Evolutionary conservation across 2,797 vertebrate species (phyloP), one percentile per base, ranked within the genome.

Genomic region (Tarsius wallacei): DNA sequence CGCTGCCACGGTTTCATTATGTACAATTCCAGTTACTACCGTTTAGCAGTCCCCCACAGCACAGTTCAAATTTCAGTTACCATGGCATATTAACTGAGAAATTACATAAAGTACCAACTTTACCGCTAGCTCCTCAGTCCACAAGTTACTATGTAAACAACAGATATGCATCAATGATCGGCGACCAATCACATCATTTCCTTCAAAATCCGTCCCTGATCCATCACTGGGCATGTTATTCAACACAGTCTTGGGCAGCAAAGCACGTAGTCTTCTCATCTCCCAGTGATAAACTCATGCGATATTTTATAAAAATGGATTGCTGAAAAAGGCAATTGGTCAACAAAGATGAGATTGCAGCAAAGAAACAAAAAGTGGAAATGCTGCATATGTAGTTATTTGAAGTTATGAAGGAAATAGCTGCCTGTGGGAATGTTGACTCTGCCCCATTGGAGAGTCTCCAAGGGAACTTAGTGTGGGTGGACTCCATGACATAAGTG

Each of bases 351-450:
- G 51, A 76, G 28, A 87, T 47, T 22, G 12, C n/a, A 76, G 21
- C n/a, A 68, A 81, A 93, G 61, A 78, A 93, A 63, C 22, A 86
- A 51, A 85, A 87, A 47, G 22, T n/a, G 49, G 42, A n/a, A 36
- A 22, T 51, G 4, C 7, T 74, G 22, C 42, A 57, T 64, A 33
- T 49, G 24, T 66, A 71, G 61, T 83, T 47, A 42, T 42, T 42
- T 31, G 2, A 24, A 85, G n/a, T 53, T 64, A 51, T 47, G 28
- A 16, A 74, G 53, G n/a, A 80, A 87, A 91, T 66, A 10, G 3
- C 66, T 31, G 49, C 19, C 49, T 3, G 2, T 28, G 17, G 57
- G 17, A 28, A 16, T 10, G 21, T 49, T 49, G 31, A 21, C 10
- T 0, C 51, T 15, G 2, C n/a, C 42, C 31, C 8, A 2, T 42